Conservation (phyloP, 1,140 invertebrate species). For the Drosophila nigromelanica region DNA sequence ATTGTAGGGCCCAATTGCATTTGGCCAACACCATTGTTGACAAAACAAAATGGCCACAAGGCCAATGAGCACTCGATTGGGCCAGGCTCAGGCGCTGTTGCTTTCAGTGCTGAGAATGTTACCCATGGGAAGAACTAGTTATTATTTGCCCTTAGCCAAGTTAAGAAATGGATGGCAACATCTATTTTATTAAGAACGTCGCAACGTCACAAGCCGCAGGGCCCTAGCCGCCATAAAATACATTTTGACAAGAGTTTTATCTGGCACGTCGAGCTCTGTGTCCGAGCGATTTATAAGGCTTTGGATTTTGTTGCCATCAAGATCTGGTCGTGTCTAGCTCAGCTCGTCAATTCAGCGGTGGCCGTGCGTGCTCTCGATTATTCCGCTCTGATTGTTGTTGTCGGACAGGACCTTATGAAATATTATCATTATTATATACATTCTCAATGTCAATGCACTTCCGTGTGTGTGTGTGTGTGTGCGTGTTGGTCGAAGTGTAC, state of each 20-base stretch:
- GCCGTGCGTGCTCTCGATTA: constrained; percentile 33
- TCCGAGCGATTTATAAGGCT: constrained; percentile 72
- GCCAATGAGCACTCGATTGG: constrained; percentile 10
- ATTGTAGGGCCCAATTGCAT: constrained; percentile 61
- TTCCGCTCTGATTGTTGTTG: constrained; percentile 22
- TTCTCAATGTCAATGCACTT: constrained; percentile 62
- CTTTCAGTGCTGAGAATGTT: constrained; percentile 40
- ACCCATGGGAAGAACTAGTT: constrained; percentile 58
- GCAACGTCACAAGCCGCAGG: constrained; percentile 24
- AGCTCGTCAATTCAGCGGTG: constrained; percentile 17
- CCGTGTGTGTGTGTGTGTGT: constrained; percentile 29
- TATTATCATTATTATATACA: constrained; percentile 6
- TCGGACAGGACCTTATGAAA: constrained; percentile 5
- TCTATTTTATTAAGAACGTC: constrained; percentile 51
- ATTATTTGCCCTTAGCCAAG: constrained; percentile 62
- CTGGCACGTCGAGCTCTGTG: constrained; percentile 63
- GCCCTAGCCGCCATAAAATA: constrained; percentile 58
- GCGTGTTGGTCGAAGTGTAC: background rate
- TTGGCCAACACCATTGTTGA: constrained; percentile 54
- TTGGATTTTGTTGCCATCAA: constrained; percentile 71
- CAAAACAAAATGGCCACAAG: constrained; percentile 54
- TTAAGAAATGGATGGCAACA: constrained; percentile 45
- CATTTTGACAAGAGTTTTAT: constrained; percentile 79
- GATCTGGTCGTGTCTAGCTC: constrained; percentile 45
- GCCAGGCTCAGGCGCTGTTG: constrained; percentile 12